These are phyloP conservation scores for Rhinogobio ventralis DNA, from an alignment of 2,797 vertebrate species.

Conservation along the genomic window DNA sequence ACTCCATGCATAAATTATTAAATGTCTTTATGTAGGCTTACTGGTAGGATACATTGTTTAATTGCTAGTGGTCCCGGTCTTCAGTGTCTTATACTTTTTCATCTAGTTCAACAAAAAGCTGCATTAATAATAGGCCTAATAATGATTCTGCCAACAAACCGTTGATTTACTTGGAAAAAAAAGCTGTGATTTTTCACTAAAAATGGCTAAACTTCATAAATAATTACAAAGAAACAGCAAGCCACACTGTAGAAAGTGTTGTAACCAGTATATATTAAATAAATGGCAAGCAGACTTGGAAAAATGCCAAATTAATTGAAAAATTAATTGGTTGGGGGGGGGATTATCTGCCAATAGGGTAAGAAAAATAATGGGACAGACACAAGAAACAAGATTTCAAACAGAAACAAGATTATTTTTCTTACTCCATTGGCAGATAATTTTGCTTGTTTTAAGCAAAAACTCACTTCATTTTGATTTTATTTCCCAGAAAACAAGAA, in stretches of 20 bases:
- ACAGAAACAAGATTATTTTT: no score
- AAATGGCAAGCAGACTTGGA: not conserved
- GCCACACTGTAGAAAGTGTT: not conserved
- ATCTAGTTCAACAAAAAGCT: not conserved
- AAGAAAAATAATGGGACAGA: no score
- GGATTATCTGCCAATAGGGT: no score
- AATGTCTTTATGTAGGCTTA: not conserved
- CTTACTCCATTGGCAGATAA: no score
- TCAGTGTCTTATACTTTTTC: not conserved
- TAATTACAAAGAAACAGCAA: not conserved
- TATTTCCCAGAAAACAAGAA: no score
- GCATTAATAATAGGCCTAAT: not conserved
- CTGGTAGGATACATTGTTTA: no score
- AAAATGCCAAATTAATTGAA: not conserved
- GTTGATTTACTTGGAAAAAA: not conserved
- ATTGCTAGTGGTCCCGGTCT: no score
- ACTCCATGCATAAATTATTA: not conserved
- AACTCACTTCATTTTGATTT: no score
- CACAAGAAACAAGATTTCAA: no score
- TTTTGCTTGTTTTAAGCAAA: no score
- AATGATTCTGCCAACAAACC: not conserved
- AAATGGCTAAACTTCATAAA: not conserved
- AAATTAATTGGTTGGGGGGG: no score
- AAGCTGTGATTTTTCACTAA: not conserved
- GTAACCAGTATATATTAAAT: not conserved